These are phyloP conservation scores for Apoda limacodes DNA, from an alignment of 2,888 invertebrate genomes.

Conservation along the genomic window DNA sequence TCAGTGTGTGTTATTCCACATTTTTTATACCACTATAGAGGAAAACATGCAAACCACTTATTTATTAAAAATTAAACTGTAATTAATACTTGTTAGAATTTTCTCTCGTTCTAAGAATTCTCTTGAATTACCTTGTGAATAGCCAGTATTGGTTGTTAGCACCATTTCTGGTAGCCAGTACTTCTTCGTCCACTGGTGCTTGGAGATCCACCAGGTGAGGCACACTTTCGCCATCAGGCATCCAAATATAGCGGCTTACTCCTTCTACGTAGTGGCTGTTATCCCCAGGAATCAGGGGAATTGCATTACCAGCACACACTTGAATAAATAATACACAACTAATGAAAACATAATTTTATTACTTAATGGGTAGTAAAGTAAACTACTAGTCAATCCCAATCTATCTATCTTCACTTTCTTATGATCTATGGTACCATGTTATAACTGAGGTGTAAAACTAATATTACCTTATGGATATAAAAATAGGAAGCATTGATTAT, in stretches of 20 bases:
- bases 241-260: slow-evolving; percentile 36
- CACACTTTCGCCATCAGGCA: slow-evolving; percentile 30
- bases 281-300: slow-evolving; percentile 26
- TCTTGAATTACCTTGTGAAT: slow-evolving; percentile 23
- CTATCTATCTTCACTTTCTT: no score
- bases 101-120: neutral
- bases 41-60: neutral
- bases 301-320: slow-evolving; percentile 18
- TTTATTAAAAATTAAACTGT: neutral
- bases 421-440: no score
- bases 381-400: no score
- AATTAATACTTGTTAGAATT: neutral
- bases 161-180: slow-evolving; percentile 22
- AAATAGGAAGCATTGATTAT: no score
- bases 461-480: no score
- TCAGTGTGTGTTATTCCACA: no score
- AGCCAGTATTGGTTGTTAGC: slow-evolving; percentile 32
- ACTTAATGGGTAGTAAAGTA: no score
- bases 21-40: neutral
- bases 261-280: slow-evolving; percentile 33
- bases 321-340: slow-evolving; percentile 4
- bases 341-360: no score
- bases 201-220: slow-evolving; percentile 31
- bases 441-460: no score
- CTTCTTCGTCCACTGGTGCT: slow-evolving; percentile 20